Evolutionary conservation across 2,888 invertebrate species (phyloP), one percentile per base, ranked within the genome.

Genomic region (Schrankia costaestrigalis): DNA sequence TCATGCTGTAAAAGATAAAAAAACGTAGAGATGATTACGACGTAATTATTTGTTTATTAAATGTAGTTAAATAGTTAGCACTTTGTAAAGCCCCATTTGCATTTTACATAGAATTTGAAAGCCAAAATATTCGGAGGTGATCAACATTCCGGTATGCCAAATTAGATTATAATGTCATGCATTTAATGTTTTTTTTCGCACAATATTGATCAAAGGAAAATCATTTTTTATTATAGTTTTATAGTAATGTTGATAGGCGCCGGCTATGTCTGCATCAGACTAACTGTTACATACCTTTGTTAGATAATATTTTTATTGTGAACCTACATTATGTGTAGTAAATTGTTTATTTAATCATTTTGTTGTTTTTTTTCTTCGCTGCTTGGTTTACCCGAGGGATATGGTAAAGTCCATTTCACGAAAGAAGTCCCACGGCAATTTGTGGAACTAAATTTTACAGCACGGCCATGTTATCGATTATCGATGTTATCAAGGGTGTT

Each of bases 311-410:
- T 85, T 84, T 86, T 84, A 86, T 83, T 83, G 84, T 87, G 77
- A 83, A 84, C 85, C 86, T 86, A 87, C 86, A 83, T 81, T 79
- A 82, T 74, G 84, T 85, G 86, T 87, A 87, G 86, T 87, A 87
- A 87, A 87, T 83, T 87, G 86, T 87, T 87, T 86, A 86, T 86
- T 86, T 86, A 85, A 86, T 84, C 80, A 76, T 56, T 59, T 53
- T 38, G 57, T 61, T 56, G 72, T 77, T 84, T 84, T 63, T 61
- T 61, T 77, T 59, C 11, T 24, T 29, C 12, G 12, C 24, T n/a
- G n/a, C n/a, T n/a, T n/a, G n/a, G n/a, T n/a, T n/a, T n/a, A n/a
- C n/a, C n/a, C n/a, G n/a, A n/a, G n/a, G n/a, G n/a, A n/a, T n/a
- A n/a, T n/a, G n/a, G n/a, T n/a, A n/a, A n/a, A n/a, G n/a, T n/a